Base-by-base conservation (phyloP, 2,888 invertebrate species). In the Latheticus oryzae region DNA sequence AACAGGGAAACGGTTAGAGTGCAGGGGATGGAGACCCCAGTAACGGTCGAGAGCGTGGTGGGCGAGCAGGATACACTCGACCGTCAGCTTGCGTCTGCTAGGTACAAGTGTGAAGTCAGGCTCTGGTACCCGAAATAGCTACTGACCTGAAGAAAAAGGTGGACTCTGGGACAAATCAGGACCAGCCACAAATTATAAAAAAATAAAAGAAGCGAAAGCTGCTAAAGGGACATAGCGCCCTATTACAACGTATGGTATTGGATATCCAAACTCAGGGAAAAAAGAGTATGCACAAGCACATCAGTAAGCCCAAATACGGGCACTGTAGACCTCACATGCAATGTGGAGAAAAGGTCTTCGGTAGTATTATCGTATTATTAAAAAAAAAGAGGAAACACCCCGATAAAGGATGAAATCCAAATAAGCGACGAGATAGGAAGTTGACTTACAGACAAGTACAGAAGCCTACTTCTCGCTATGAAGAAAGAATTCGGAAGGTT, bases 11-110 rank as follows among this genome's bases (percentile, higher is more conserved):
- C 17, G 17, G 12, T 38, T 38, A 21, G 5, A 1, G 1, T 38
- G 21, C 40, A 38, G 40, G 33, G 12, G 33, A 9, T n/a, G 8
- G 33, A 9, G 15, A 33, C 33, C 33, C 33, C 33, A 33, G 33
- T 33, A 33, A 9, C 33, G 33, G 33, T 33, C 2, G 33, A 1
- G 33, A 9, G 33, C 1, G 5, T 5, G 33, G 33, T 5, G 33
- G 8, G 8, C 9, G 33, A 5, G 33, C 33, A 12, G 33, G 2
- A 9, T 15, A 5, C 5, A 5, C 13, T 33, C 33, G 8, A 33
- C 33, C 12, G 33, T 19, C 21, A 19, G 21, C 21, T 19, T 19
- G 21, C 21, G 21, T 19, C 21, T 19, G 21, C 21, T 19, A 3
- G 21, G 21, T 19, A 19, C 21, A 19, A 19, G 21, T 19, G 21